These are phyloP conservation scores for Drosophila mulleri DNA, from an alignment of 2,888 invertebrate genomes.

Conservation along the genomic window DNA sequence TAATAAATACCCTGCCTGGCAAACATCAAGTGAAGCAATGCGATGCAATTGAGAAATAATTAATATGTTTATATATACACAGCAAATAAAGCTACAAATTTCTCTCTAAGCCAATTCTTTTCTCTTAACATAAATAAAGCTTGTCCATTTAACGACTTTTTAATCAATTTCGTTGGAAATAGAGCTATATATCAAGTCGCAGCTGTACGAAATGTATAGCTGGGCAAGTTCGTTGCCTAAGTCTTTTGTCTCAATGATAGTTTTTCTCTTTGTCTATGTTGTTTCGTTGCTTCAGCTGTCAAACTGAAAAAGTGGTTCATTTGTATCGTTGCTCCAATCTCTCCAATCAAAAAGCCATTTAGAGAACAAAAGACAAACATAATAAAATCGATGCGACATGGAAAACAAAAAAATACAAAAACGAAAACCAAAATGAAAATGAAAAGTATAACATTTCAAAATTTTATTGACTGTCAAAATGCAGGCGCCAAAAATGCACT, in stretches of 20 bases:
- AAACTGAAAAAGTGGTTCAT: slow-evolving; percentile 77
- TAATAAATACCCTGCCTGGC: slow-evolving; percentile 34
- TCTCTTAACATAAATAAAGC: not conserved
- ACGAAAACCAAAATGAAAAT: slow-evolving; percentile 31
- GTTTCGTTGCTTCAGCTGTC: slow-evolving; percentile 50
- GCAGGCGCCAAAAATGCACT: slow-evolving; percentile 65
- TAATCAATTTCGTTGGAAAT: not conserved
- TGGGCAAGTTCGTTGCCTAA: slow-evolving; percentile 68
- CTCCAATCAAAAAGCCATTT: slow-evolving; percentile 81
- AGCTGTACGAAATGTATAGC: slow-evolving; percentile 7
- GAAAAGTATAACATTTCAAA: slow-evolving; percentile 82
- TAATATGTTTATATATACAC: not conserved
- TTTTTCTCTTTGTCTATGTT: slow-evolving; percentile 17
- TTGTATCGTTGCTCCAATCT: slow-evolving; percentile 71
- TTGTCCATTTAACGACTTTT: not conserved
- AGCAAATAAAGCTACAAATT: not conserved
- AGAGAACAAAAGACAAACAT: slow-evolving; percentile 49
- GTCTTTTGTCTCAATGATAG: slow-evolving; percentile 60
- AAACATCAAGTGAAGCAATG: too few relatives aligned
- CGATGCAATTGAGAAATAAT: not conserved
- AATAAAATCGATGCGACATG: slow-evolving; percentile 65
- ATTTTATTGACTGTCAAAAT: slow-evolving; percentile 82
- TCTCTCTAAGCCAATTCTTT: not conserved
- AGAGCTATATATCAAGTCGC: slow-evolving; percentile 12
- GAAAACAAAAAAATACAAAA: slow-evolving; percentile 28